Conservation (phyloP, 2,888 invertebrate species). For the Stegana nigrithorax region DNA sequence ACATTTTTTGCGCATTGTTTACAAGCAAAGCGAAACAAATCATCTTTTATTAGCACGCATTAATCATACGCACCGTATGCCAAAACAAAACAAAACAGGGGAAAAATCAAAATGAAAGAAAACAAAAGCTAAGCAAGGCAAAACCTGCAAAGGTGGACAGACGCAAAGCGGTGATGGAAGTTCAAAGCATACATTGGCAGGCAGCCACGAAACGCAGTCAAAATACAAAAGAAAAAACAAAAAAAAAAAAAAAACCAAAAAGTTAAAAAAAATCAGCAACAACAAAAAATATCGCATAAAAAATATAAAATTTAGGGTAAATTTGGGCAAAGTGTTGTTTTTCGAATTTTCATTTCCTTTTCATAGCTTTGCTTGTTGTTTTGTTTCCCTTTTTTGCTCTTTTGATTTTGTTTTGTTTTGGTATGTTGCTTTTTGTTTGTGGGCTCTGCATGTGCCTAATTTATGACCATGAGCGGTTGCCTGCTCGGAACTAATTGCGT, state of each 20-base stretch:
- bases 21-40: slow-evolving; percentile 21
- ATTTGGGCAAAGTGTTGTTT: too few relatives aligned
- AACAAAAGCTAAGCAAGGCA: too few relatives aligned
- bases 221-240: slow-evolving; percentile 1
- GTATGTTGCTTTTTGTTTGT: slow-evolving; percentile 20
- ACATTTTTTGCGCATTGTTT: slow-evolving; percentile 34
- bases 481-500: slow-evolving; percentile 48
- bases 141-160: neutral
- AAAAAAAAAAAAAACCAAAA: neutral
- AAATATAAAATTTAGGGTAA: neutral
- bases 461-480: slow-evolving; percentile 48
- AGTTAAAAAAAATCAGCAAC: slow-evolving; percentile 9
- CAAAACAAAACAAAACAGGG: neutral
- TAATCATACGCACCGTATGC: slow-evolving; percentile 48
- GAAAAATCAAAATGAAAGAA: neutral
- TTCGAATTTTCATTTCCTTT: too few relatives aligned
- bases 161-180: neutral
- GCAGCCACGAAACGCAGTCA: too few relatives aligned
- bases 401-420: slow-evolving; percentile 11
- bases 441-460: slow-evolving; percentile 36
- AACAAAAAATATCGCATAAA: neutral
- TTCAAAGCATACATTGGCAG: too few relatives aligned
- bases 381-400: too few relatives aligned
- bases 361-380: too few relatives aligned
- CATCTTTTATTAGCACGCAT: slow-evolving; percentile 54